Conservation (phyloP, 1,140 invertebrate genomes). For the Euschistus heros region DNA sequence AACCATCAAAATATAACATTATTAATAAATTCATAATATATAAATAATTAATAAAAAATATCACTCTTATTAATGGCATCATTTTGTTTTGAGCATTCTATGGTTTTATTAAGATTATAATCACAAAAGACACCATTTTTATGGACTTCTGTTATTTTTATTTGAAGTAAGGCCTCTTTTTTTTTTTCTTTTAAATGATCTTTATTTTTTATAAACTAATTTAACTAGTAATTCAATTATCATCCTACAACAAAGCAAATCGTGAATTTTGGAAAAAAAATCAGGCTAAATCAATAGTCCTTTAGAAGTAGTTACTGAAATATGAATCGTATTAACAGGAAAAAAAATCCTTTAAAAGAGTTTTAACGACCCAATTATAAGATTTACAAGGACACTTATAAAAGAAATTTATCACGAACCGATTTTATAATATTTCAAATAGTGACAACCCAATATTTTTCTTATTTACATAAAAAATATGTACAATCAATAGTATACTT, state of each 20-base stretch:
- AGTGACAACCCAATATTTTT: too few relatives aligned
- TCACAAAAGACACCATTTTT: not conserved
- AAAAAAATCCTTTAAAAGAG: not conserved
- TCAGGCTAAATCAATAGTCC: not conserved
- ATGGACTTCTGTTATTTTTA: not conserved
- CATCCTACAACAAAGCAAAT: not conserved
- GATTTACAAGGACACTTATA: too few relatives aligned
- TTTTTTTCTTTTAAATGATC: not conserved
- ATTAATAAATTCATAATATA: slow-evolving; percentile 9
- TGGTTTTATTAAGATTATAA: not conserved
- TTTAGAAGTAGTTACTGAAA: not conserved
- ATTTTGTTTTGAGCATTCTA: slow-evolving; percentile 5
- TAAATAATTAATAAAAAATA: slow-evolving; percentile 9
- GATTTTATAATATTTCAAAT: too few relatives aligned
- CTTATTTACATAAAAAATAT: too few relatives aligned
- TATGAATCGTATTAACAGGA: not conserved
- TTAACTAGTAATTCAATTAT: not conserved
- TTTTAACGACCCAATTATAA: not conserved
- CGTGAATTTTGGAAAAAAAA: not conserved
- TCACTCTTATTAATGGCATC: slow-evolving; percentile 6
- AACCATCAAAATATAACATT: slow-evolving; percentile 6
- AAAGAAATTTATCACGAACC: too few relatives aligned
- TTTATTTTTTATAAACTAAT: not conserved
- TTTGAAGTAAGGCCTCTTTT: not conserved
- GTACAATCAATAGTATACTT: too few relatives aligned